Base-by-base conservation (phyloP, 1,140 invertebrate genomes). In the Eubasilissa regina region DNA sequence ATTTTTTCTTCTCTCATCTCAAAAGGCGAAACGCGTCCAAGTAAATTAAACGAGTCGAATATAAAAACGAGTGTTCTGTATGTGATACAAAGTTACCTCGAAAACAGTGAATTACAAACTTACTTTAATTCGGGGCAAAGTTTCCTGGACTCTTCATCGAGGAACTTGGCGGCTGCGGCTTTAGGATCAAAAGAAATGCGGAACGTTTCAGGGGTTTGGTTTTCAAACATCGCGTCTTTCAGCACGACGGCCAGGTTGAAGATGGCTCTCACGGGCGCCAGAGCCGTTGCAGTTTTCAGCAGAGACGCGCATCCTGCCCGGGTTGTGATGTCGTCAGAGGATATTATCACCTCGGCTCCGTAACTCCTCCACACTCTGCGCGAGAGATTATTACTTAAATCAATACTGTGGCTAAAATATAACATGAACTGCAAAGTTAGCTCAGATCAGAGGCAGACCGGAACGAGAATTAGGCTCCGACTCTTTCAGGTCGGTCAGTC, bases 201-300 rank as follows among this genome's bases (percentile, higher is more conserved):
- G 83, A 93, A 94, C 11, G 88, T 89, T 77, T 92, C 90, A 17
- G 84, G 84, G 0, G 89, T 92, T 86, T 93, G 92, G 82, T 93
- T 93, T 83, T 90, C 88, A 83, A 94, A 91, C 17, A 93, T 84
- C 9, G 86, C 87, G 83, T 94, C 93, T 51, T 89, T 90, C 1
- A 94, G 84, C 1, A 93, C 90, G 84, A 95, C 93, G 43, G 96
- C 95, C 64, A 97, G 87, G 85, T 97, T 95, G 87, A 97, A 97
- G 64, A 97, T 92, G 53, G 94, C 95, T 12, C 94, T 94, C 60
- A 96, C 89, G 43, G 91, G 91, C 13, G 92, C 94, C 77, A 94
- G 85, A 47, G 88, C 83, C 47, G 87, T 85, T 4, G 95, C 91
- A 82, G 91, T 90, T 60, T 90, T 85, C 11, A 96, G 84, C 64